Conservation (phyloP, 2,113 vertebrate species). For the Bubalus kerabau region DNA sequence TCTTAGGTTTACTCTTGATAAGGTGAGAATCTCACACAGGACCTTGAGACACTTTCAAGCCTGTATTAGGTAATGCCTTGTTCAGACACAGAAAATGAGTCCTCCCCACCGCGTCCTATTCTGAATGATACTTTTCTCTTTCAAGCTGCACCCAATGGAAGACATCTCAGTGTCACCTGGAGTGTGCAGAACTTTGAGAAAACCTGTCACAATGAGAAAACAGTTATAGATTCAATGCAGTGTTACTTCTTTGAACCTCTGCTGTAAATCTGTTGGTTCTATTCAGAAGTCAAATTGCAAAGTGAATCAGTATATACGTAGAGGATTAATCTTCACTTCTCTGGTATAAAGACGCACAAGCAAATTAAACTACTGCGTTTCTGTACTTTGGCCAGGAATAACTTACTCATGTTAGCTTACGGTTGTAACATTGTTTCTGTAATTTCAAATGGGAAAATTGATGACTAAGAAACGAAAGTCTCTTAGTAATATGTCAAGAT, state of each 20-base stretch:
- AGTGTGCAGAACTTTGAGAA: neutral
- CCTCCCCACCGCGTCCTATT: neutral
- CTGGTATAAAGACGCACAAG: neutral
- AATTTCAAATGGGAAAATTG: neutral
- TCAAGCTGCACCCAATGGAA: neutral
- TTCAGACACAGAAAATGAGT: neutral
- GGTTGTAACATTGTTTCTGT: neutral
- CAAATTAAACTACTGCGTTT: neutral
- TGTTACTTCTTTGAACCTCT: neutral
- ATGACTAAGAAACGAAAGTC: neutral
- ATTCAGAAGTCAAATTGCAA: neutral
- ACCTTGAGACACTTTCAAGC: neutral
- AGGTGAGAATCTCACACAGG: neutral
- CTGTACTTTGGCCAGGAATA: neutral
- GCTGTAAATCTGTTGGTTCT: neutral
- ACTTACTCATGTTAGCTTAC: neutral
- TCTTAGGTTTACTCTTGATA: neutral
- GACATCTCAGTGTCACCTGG: neutral
- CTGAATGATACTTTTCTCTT: neutral
- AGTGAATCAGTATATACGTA: neutral
- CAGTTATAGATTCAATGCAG: neutral
- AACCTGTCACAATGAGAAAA: neutral
- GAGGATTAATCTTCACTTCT: neutral
- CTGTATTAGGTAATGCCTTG: neutral
- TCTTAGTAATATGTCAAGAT: neutral